Base-by-base conservation (phyloP, 2,888 invertebrate species). In the Strigamia transsilvanica region DNA sequence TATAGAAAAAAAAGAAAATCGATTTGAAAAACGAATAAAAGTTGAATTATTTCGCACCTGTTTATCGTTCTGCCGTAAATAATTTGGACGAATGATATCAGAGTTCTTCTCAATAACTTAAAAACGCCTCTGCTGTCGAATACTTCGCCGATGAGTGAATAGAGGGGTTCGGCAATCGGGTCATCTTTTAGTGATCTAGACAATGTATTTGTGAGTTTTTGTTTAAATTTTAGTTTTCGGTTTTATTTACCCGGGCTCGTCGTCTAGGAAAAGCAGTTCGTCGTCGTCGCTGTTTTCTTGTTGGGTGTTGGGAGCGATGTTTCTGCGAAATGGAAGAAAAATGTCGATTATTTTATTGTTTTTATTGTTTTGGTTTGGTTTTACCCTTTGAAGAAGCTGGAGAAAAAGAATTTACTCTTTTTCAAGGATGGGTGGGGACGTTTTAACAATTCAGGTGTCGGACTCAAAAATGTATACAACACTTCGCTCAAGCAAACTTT, bases 11-110 rank as follows among this genome's bases (percentile, higher is more conserved):
- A 15, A 83, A 79, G 6, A 15, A 32, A 41, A 15, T 38, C 12
- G 32, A 79, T 77, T n/a, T 73, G 0, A 77, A 77, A 18, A 51
- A 6, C 12, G 15, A 10, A 10, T 6, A 3, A 10, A 51, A 18
- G 12, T 15, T 46, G 12, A 46, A 15, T 15, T 46, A 3, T n/a
- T 46, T 79, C 82, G 83, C 83, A 89, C 89, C 88, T 89, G 87
- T 96, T 97, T 78, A 97, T 97, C 82, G 95, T 96, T 84, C 95
- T 91, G n/a, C 96, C 96, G 87, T 95, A 96, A 0, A 95, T 94
- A 83, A 95, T 93, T 89, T 96, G 96, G 32, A 97, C 96, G 88
- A 97, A 96, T 2, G 94, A 93, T 85, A 97, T 96, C 23, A 97
- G 90, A 27, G 95, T 95, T 87, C 94, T 93, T 84, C 97, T 89